phyloP scores from a whole-genome alignment of 2,888 invertebrate genomes.

The Cephus nigrinus region DNA sequence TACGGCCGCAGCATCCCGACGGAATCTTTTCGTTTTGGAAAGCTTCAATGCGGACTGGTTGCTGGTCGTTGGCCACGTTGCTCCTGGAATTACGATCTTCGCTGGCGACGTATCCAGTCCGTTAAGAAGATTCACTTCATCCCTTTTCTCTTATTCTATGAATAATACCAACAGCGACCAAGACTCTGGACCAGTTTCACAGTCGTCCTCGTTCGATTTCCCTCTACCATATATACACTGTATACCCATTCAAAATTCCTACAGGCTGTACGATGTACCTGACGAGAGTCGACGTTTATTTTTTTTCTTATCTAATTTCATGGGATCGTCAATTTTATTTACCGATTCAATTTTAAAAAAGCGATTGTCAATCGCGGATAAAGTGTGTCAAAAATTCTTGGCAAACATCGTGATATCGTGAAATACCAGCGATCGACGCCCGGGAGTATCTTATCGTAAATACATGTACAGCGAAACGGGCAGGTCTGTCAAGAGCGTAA shows the following conservation, averaged over 20 bases:
- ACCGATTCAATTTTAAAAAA: neutral
- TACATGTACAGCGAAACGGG: neutral
- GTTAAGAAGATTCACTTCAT: neutral
- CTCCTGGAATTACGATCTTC: neutral
- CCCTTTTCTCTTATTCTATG: neutral
- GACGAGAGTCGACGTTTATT: neutral
- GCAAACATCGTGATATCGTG: neutral
- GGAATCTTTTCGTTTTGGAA: constrained; percentile 51
- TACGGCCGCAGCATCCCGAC: constrained; percentile 50
- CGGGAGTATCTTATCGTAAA: neutral
- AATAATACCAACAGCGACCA: neutral
- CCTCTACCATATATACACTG: neutral
- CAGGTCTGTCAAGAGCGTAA: neutral
- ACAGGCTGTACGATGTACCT: neutral
- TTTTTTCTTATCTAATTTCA: neutral
- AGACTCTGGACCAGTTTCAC: neutral
- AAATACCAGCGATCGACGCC: neutral
- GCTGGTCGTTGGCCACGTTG: neutral
- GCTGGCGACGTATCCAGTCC: neutral
- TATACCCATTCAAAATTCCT: neutral
- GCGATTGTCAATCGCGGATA: neutral
- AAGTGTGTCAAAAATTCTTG: neutral
- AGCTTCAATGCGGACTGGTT: constrained; percentile 30
- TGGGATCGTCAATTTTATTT: neutral
- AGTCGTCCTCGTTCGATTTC: neutral